A percentile compares a stretch with the other conserved stretches of the same genome.
These are phyloP conservation scores for Thunnus albacares DNA, from an alignment of 2,797 vertebrate genomes.

Conservation along the genomic window DNA sequence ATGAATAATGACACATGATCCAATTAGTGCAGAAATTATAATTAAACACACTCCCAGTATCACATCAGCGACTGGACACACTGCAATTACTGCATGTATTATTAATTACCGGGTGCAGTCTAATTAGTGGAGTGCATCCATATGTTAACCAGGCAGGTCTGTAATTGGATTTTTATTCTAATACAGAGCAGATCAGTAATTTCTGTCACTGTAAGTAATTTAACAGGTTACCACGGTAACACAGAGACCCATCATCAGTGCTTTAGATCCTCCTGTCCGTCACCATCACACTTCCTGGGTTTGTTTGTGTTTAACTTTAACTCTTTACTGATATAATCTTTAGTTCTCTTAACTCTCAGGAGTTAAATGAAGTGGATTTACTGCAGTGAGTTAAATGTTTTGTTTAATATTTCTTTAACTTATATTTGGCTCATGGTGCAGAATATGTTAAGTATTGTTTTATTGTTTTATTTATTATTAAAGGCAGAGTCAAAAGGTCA, in stretches of 20 bases:
- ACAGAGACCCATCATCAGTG: neutral
- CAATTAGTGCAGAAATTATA: neutral
- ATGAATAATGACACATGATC: conserved; percentile 11
- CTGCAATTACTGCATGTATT: neutral
- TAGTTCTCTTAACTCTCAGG: no score
- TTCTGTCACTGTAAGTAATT: neutral
- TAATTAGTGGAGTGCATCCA: conserved; percentile 29
- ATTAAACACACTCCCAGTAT: conserved; percentile 13
- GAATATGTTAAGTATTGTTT: no score
- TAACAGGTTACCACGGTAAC: neutral
- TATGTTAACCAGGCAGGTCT: neutral
- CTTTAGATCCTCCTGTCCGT: no score
- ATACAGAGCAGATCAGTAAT: neutral
- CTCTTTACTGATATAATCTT: no score
- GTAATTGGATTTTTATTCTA: neutral
- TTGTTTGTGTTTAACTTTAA: no score
- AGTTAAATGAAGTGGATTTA: no score
- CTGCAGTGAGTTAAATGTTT: no score
- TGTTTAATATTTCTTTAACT: no score
- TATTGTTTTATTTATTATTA: no score
- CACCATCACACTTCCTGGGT: no score
- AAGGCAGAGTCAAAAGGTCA: no score
- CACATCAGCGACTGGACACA: neutral
- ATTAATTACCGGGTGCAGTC: neutral
- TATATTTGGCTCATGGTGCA: no score